Evolutionary conservation across 2,888 invertebrate species (phyloP).

Genomic region (Phanerotoma sp.): DNA sequence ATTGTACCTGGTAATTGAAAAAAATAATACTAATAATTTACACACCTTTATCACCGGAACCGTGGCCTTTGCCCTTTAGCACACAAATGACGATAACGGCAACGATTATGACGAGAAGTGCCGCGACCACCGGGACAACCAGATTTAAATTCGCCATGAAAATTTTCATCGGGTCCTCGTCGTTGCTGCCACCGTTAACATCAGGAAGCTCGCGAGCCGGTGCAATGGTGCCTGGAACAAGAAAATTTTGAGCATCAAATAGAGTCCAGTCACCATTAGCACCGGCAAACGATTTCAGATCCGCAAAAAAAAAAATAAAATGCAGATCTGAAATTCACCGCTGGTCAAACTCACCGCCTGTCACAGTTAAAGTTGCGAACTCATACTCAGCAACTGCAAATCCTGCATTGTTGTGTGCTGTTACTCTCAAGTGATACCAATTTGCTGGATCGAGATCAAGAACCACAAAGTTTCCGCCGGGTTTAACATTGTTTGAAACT

Average conservation of each 20-base stretch:
- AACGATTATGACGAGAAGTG: slow-evolving; percentile 88
- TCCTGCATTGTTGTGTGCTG: slow-evolving; percentile 94
- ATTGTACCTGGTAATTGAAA: slow-evolving; percentile 74
- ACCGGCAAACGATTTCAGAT: slow-evolving; percentile 29
- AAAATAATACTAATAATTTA: slow-evolving; percentile 37
- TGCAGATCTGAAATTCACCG: neutral
- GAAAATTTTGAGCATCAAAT: slow-evolving; percentile 35
- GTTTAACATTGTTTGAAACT: slow-evolving; percentile 90
- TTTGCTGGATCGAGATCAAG: slow-evolving; percentile 90
- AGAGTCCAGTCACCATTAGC: slow-evolving; percentile 36
- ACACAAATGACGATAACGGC: slow-evolving; percentile 93
- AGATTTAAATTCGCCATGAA: slow-evolving; percentile 89
- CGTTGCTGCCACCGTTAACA: slow-evolving; percentile 61
- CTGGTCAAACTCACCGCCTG: slow-evolving; percentile 74
- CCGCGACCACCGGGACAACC: slow-evolving; percentile 90
- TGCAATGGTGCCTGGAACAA: slow-evolving; percentile 93
- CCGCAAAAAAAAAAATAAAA: slow-evolving; percentile 12
- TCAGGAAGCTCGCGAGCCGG: slow-evolving; percentile 83
- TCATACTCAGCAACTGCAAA: slow-evolving; percentile 94
- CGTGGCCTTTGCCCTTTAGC: slow-evolving; percentile 82
- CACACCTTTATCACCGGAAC: slow-evolving; percentile 68
- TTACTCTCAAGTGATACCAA: slow-evolving; percentile 90
- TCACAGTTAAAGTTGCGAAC: slow-evolving; percentile 90
- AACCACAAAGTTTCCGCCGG: slow-evolving; percentile 87
- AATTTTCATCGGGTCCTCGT: slow-evolving; percentile 82